Evolutionary conservation across 2,888 invertebrate genomes (phyloP).

Genomic region (Drosophila paranaensis): DNA sequence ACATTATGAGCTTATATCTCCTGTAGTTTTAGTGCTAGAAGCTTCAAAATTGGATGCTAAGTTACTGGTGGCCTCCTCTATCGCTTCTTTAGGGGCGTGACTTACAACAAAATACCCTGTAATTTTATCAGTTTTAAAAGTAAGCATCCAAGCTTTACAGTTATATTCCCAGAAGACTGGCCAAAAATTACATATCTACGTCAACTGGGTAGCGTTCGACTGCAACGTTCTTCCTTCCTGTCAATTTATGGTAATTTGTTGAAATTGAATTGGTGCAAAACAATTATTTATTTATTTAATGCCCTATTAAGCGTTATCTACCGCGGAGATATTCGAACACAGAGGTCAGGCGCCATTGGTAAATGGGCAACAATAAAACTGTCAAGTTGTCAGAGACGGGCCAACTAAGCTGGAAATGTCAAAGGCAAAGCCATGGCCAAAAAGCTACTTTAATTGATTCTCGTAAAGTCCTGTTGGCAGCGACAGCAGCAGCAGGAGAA

Average conservation of each 20-base stretch:
- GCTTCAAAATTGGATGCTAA: too few species aligned
- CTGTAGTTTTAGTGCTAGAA: too few species aligned
- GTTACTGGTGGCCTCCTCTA: too few species aligned
- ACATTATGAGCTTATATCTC: too few species aligned
- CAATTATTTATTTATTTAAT: conserved; percentile 19
- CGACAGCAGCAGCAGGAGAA: background rate
- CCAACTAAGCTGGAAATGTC: conserved; percentile 46
- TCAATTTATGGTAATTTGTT: conserved; percentile 5
- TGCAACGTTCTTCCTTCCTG: background rate
- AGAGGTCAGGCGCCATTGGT: conserved; percentile 9
- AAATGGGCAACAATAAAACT: conserved; percentile 64
- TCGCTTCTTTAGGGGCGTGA: too few species aligned
- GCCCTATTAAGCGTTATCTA: conserved; percentile 17
- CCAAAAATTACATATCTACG: too few species aligned
- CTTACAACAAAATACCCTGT: too few species aligned
- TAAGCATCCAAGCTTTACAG: too few species aligned
- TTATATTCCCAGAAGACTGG: too few species aligned
- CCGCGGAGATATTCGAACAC: background rate
- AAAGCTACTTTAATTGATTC: conserved; percentile 69
- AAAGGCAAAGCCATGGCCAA: conserved; percentile 44
- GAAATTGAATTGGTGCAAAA: background rate
- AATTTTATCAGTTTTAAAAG: too few species aligned
- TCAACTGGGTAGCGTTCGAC: too few species aligned
- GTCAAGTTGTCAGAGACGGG: conserved; percentile 63
- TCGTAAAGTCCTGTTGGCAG: conserved; percentile 55